phyloP scores from a whole-genome alignment of 2,888 invertebrate species.

The Phengaris alcon region DNA sequence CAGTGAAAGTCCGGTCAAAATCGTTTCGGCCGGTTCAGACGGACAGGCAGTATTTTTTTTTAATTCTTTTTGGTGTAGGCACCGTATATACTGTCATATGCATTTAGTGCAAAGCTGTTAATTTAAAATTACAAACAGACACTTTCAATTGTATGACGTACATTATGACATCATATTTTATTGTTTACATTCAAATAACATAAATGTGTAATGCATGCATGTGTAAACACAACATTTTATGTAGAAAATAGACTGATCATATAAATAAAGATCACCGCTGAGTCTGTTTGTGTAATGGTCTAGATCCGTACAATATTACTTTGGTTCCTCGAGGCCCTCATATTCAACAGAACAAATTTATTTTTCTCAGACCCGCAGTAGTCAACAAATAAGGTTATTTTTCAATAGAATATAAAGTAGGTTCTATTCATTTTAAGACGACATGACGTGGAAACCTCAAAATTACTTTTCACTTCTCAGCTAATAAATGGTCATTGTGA shows the following conservation, averaged over 20 bases:
- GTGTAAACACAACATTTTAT: slow-evolving; percentile 11
- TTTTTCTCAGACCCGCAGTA: slow-evolving; percentile 68
- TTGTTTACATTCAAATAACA: not conserved
- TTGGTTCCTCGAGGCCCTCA: slow-evolving; percentile 57
- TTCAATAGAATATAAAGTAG: slow-evolving; percentile 55
- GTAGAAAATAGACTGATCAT: slow-evolving; percentile 17
- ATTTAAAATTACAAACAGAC: too few species aligned
- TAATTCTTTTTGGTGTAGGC: too few species aligned
- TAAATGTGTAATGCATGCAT: not conserved
- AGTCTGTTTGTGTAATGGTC: slow-evolving; percentile 28
- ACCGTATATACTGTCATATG: too few species aligned
- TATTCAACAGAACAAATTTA: slow-evolving; percentile 69
- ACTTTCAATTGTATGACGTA: too few species aligned
- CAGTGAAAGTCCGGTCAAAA: too few species aligned
- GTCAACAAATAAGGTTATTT: slow-evolving; percentile 76
- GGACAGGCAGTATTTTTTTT: too few species aligned
- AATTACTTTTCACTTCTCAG: slow-evolving; percentile 38
- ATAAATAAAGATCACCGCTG: slow-evolving; percentile 17
- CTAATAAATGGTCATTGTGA: slow-evolving; percentile 10
- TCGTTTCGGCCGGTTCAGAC: too few species aligned
- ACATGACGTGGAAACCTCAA: slow-evolving; percentile 45
- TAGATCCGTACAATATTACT: slow-evolving; percentile 36
- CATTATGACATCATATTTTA: too few species aligned
- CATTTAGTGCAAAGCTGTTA: too few species aligned
- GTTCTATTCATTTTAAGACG: slow-evolving; percentile 56